Percentiles rank a stretch among this genome's conserved stretches.
Evolutionary conservation across 2,113 vertebrate species (phyloP).

Genomic region (Galemys pyrenaicus): DNA sequence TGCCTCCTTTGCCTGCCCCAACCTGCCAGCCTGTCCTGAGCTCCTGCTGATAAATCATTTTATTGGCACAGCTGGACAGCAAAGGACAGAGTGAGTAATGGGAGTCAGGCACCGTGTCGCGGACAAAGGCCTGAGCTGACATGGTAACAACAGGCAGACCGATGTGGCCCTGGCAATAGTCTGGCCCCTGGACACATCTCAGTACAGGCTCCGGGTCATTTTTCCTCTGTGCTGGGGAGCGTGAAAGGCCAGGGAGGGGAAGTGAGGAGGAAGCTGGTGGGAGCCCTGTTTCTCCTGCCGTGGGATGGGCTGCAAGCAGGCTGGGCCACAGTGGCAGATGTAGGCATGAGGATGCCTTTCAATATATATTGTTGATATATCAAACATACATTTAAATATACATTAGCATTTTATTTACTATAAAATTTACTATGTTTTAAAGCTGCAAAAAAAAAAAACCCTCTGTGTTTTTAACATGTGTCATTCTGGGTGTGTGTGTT

Average conservation of each 20-base stretch:
- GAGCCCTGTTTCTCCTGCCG: not conserved
- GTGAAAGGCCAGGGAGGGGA: constrained; percentile 46
- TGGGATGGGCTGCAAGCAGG: not conserved
- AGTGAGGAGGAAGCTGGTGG: accelerated
- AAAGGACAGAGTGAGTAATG: constrained; percentile 70
- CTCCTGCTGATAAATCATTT: constrained; percentile 62
- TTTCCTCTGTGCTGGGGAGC: constrained; percentile 45
- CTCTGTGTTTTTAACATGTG: not conserved
- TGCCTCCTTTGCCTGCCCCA: constrained; percentile 1
- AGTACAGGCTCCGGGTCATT: not conserved
- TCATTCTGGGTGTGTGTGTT: too few species aligned
- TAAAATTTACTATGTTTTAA: not conserved
- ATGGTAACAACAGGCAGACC: not conserved
- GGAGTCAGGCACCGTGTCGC: not conserved
- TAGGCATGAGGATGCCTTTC: not conserved
- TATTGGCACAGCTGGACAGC: constrained; percentile 3
- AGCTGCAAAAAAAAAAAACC: not conserved
- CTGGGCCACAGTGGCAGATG: not conserved
- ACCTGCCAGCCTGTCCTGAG: not conserved
- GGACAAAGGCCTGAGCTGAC: constrained; percentile 50
- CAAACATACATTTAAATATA: not conserved
- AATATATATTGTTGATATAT: not conserved
- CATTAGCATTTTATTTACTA: not conserved
- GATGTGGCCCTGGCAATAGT: not conserved
- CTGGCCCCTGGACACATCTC: not conserved